These are phyloP conservation scores for Lamellibrachia satsuma DNA, from an alignment of 2,888 invertebrate species.

Conservation along the genomic window DNA sequence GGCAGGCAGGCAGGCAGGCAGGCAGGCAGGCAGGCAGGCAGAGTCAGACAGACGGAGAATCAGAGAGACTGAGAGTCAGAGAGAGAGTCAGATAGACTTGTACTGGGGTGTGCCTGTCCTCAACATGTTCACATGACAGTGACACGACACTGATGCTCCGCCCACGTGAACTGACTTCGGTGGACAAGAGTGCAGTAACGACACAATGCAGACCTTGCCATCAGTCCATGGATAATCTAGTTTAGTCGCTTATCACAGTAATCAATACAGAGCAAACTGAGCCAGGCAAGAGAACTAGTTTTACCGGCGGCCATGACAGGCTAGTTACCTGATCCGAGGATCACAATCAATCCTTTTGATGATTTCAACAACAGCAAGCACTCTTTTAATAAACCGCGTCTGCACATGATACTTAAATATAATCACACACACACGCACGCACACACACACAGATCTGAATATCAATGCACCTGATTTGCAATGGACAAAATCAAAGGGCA, in stretches of 20 bases:
- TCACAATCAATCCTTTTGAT: too few relatives aligned
- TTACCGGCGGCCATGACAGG: neutral
- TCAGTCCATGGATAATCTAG: neutral
- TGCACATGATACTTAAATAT: too few relatives aligned
- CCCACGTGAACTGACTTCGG: neutral
- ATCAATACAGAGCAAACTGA: constrained; percentile 9
- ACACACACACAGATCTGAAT: too few relatives aligned
- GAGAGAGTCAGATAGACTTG: neutral
- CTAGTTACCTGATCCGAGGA: neutral
- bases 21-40: neutral
- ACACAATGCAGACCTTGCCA: neutral
- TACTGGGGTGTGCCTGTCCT: neutral
- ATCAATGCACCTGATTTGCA: too few relatives aligned
- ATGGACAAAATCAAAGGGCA: too few relatives aligned
- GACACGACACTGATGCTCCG: neutral
- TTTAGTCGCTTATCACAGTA: constrained; percentile 6
- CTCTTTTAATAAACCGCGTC: too few relatives aligned
- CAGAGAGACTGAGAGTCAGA: neutral
- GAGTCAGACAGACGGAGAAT: constrained; percentile 3
- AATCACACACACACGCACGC: too few relatives aligned
- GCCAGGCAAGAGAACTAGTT: neutral
- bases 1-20: too few relatives aligned
- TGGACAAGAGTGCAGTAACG: constrained; percentile 32
- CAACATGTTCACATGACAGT: neutral
- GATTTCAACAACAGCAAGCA: too few relatives aligned